phyloP scores from a whole-genome alignment of 2,888 invertebrate genomes.

The Eugnorisma glareosa region DNA sequence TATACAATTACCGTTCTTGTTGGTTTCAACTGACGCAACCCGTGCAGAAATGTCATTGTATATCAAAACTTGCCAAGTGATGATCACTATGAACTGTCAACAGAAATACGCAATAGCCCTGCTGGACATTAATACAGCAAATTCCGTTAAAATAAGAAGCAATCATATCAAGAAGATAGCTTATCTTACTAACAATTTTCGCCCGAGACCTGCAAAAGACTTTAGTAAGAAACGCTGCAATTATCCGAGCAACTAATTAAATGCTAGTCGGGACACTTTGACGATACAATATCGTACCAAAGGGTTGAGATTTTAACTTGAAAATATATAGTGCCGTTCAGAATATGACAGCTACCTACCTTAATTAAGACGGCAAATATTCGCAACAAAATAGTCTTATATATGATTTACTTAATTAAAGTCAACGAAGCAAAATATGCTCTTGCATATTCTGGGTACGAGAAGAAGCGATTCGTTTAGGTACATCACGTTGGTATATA shows the following conservation, averaged over 20 bases:
- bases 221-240: constrained; percentile 22
- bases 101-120: too few relatives aligned
- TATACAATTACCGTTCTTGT: too few relatives aligned
- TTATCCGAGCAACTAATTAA: constrained; percentile 42
- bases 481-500: constrained; percentile 28
- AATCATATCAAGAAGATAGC: background rate
- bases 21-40: too few relatives aligned
- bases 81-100: too few relatives aligned
- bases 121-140: background rate
- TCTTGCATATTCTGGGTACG: constrained; percentile 35
- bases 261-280: constrained; percentile 15
- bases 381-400: constrained; percentile 41
- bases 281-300: constrained; percentile 30
- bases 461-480: constrained; percentile 47
- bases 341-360: constrained; percentile 36
- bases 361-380: constrained; percentile 44
- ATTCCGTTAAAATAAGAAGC: background rate
- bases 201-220: background rate
- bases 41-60: too few relatives aligned
- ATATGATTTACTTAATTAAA: constrained; percentile 56
- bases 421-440: constrained; percentile 52
- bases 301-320: constrained; percentile 19
- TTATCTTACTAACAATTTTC: background rate
- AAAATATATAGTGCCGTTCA: constrained; percentile 26
- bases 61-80: too few relatives aligned